A percentile compares a stretch with the other conserved stretches of the same genome.
phyloP scores from a whole-genome alignment of 1,140 invertebrate genomes.

The Harpegnathos saltator region DNA sequence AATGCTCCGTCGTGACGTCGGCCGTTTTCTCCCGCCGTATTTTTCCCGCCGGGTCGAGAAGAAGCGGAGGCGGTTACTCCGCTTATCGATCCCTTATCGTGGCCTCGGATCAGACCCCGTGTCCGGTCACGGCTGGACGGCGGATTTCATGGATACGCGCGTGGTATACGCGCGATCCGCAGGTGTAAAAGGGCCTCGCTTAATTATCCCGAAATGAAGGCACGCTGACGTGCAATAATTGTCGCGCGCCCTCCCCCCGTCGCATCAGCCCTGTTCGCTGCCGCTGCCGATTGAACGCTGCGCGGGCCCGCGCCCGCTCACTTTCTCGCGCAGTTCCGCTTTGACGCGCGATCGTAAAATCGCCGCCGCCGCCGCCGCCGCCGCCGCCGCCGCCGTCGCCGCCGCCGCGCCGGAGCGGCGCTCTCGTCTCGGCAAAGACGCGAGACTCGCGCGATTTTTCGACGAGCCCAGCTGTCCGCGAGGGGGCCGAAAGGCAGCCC shows the following conservation, averaged over 20 bases:
- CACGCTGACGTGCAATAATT: constrained; percentile 83
- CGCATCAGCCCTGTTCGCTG: too few species aligned
- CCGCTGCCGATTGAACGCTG: too few species aligned
- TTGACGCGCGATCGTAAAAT: constrained; percentile 71
- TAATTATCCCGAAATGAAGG: constrained; percentile 82
- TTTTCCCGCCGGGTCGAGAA: constrained; percentile 29
- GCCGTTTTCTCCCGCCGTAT: constrained; percentile 45
- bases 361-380: not conserved
- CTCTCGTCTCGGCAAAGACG: constrained; percentile 36
- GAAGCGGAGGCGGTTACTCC: constrained; percentile 65
- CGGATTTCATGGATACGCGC: constrained; percentile 70
- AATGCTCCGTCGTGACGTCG: constrained; percentile 62
- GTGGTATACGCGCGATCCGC: constrained; percentile 65
- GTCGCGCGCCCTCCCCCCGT: constrained; percentile 64
- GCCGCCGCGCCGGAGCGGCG: too few species aligned
- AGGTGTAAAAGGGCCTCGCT: constrained; percentile 75
- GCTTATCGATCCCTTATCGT: constrained; percentile 67
- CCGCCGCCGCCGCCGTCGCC: not conserved
- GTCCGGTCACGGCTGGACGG: constrained; percentile 65
- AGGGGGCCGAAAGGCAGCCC: not conserved
- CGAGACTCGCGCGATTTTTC: constrained; percentile 47
- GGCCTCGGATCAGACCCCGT: constrained; percentile 47
- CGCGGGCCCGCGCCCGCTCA: not conserved
- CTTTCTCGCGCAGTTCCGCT: constrained; percentile 69
- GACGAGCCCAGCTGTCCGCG: constrained; percentile 42